Evolutionary conservation across 2,888 invertebrate species (phyloP), one percentile per base, ranked within the genome.

Genomic region (Drosophila kambysellisi): DNA sequence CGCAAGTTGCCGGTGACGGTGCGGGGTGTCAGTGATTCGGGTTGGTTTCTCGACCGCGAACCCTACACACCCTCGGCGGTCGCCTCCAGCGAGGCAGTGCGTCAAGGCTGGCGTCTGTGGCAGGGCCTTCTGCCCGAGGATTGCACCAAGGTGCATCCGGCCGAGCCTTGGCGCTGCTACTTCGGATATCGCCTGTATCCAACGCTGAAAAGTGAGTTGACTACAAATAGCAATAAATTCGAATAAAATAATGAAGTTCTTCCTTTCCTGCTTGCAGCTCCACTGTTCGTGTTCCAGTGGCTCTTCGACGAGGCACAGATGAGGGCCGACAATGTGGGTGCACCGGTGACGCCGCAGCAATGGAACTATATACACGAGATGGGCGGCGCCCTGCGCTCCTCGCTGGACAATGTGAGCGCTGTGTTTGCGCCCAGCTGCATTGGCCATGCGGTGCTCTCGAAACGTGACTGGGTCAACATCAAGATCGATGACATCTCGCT

Each of bases 281-380:
- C 98, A 0, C 94, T 98, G 33, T 99, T 98, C 92, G 96, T 99
- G 32, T 97, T 98, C 92, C 98, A 98, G 95, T 98, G 98, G 95
- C 94, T 98, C 58, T 98, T 98, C 92, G 98, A 99, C 92, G 98
- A 98, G 91, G 98, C 98, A 4, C 98, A 98, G 94, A 96, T 99
- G 95, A 96, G 97, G 37, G 98, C 97, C 0, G 98, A 98, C 92
- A 98, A 98, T 87, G 97, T 98, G 2, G 97, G 97, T 0, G 96
- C 97, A 0, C 98, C 98, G 1, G 96, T 97, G 3, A 96, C 97
- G 17, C 96, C 97, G 63, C 96, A 97, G 70, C 98, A 98, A 90
- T 98, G 98, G 98, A 97, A 98, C 87, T 97, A 97, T 88, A 97
- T 98, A 70, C 97, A 98, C 91, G 96, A 96, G 91, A 97, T 98